phyloP scores from a whole-genome alignment of 2,888 invertebrate genomes.

The Coronaproctus castanopsis region DNA sequence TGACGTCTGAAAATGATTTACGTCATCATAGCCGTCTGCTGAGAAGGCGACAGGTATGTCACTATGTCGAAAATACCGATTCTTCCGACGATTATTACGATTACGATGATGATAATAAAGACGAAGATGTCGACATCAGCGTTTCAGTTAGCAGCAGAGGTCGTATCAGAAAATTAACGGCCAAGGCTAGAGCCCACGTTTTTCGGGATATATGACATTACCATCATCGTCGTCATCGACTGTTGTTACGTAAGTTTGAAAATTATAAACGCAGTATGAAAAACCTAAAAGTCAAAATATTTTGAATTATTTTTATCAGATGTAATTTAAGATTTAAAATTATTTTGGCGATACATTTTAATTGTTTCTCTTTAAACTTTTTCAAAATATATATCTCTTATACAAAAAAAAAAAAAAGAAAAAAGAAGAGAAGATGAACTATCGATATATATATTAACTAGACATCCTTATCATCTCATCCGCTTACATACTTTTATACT shows the following conservation, averaged over 20 bases:
- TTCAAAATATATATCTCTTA: too few species aligned
- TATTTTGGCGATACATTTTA: too few species aligned
- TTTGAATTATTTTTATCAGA: too few species aligned
- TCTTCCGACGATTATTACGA: slow-evolving; percentile 17
- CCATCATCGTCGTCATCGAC: neutral
- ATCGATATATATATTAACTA: too few species aligned
- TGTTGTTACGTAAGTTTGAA: neutral
- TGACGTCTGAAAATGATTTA: neutral
- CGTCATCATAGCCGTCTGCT: slow-evolving; percentile 7
- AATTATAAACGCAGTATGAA: too few species aligned
- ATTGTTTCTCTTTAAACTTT: too few species aligned
- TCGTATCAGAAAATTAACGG: slow-evolving; percentile 59
- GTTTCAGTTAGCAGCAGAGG: slow-evolving; percentile 59
- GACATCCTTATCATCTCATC: too few species aligned
- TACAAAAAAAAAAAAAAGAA: too few species aligned
- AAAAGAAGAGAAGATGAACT: too few species aligned
- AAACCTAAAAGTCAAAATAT: too few species aligned
- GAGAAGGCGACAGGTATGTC: slow-evolving; percentile 13
- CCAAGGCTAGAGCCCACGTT: slow-evolving; percentile 43
- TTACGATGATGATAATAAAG: slow-evolving; percentile 21
- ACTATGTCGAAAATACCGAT: slow-evolving; percentile 14
- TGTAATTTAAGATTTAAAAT: too few species aligned
- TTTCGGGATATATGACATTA: slow-evolving; percentile 11
- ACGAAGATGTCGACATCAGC: slow-evolving; percentile 20
- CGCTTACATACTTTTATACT: too few species aligned